A percentile compares a stretch with the other conserved stretches of the same genome.
Conservation (phyloP, 35 echinoderm and acorn worm genomes). For the Chiridota heheva region DNA sequence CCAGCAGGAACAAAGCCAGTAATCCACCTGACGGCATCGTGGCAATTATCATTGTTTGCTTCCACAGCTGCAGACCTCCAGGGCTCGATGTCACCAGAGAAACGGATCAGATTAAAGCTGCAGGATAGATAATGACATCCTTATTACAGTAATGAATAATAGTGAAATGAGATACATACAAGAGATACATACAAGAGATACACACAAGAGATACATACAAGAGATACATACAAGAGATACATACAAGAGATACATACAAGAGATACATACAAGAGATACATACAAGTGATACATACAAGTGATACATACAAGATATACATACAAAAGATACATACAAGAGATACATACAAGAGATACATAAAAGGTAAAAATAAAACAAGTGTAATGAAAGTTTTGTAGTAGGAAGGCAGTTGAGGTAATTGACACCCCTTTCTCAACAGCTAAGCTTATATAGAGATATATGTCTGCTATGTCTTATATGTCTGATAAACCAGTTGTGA, state of each 20-base stretch:
- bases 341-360: too few species aligned
- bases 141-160: background rate
- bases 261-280: too few species aligned
- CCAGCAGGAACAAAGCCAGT: constrained; percentile 90
- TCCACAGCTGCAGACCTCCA: constrained; percentile 78
- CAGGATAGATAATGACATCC: background rate
- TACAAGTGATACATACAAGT: background rate
- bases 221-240: background rate
- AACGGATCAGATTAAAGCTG: constrained; percentile 97
- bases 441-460: too few species aligned
- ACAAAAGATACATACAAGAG: background rate
- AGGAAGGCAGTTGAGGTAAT: too few species aligned
- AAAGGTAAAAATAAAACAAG: too few species aligned
- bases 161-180: background rate
- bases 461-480: too few species aligned
- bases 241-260: too few species aligned
- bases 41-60: constrained; percentile 84
- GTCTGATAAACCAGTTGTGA: too few species aligned
- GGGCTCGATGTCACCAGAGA: constrained; percentile 96
- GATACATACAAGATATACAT: background rate
- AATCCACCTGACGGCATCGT: constrained; percentile 93
- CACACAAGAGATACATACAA: background rate
- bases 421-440: too few species aligned
- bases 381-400: too few species aligned
- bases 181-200: background rate